A percentile compares a stretch with the other conserved stretches of the same genome.
Evolutionary conservation across 1,140 invertebrate species (phyloP).

Genomic region (Trichonephila clavata): DNA sequence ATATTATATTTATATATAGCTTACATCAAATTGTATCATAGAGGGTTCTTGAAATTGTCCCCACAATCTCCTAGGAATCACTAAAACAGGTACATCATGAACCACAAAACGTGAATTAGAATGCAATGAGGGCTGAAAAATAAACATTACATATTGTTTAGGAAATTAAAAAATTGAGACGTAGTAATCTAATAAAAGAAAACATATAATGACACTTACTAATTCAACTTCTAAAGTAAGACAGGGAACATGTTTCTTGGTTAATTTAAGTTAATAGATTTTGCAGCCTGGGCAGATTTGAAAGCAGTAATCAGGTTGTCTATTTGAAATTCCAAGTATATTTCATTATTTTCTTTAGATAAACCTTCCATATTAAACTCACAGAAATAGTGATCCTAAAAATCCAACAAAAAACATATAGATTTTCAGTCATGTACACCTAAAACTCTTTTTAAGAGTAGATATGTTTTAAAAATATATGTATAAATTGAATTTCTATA

Average conservation of each 20-base stretch:
- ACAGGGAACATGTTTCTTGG: slow-evolving; percentile 91
- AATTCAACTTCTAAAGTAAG: slow-evolving; percentile 89
- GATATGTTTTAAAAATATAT: too few species aligned
- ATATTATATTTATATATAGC: slow-evolving; percentile 57
- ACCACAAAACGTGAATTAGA: slow-evolving; percentile 82
- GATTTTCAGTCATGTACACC: too few species aligned
- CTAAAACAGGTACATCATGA: slow-evolving; percentile 91
- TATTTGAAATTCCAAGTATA: slow-evolving; percentile 88
- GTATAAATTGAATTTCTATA: too few species aligned
- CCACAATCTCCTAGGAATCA: slow-evolving; percentile 90
- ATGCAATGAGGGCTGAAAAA: slow-evolving; percentile 80
- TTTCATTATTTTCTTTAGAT: slow-evolving; percentile 88
- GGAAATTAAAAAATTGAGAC: slow-evolving; percentile 15
- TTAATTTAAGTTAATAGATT: slow-evolving; percentile 90
- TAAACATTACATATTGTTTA: slow-evolving; percentile 77
- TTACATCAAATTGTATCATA: slow-evolving; percentile 88
- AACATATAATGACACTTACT: slow-evolving; percentile 80
- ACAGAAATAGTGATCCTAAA: slow-evolving; percentile 87
- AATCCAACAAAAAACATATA: too few species aligned
- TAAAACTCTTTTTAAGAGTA: too few species aligned
- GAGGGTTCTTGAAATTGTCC: slow-evolving; percentile 87
- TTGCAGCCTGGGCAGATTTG: slow-evolving; percentile 84
- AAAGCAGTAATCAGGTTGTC: slow-evolving; percentile 86
- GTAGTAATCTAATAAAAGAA: neutral
- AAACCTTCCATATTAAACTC: slow-evolving; percentile 90